Evolutionary conservation across 2,113 vertebrate species (phyloP), one percentile per base, ranked within the genome.

Genomic region (Euleptes europaea): DNA sequence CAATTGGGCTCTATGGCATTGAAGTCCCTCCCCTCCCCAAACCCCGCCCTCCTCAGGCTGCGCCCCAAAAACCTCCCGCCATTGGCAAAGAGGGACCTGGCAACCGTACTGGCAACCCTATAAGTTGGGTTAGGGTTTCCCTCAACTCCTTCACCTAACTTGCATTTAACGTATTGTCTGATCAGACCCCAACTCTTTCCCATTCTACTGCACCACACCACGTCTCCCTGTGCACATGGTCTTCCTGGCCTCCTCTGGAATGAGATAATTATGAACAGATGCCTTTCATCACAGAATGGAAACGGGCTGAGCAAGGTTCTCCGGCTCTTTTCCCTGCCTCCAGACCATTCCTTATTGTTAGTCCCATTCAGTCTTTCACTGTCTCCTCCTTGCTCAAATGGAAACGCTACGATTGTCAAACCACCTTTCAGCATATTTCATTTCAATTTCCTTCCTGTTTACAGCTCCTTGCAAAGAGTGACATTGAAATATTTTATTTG

Each of bases 401-500:
- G 74, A 57, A 85, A 70, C 28, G 28, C 77, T 72, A 31, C 66
- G 71, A 35, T 85, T 33, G 28, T 77, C 3, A 4, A 85, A 81
- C 81, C 5, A 2, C 2, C 78, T 90, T 89, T 84, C 38, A 13
- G 1, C 84, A 35, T 2, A 63, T 86, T 85, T 76, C 82, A 82
- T 33, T 81, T 77, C 49, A 60, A 90, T 87, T 88, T 84, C 79
- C 69, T 89, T 1, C 7, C 80, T 88, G 9, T 81, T 51, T 90
- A 78, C 44, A 86, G 84, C 21, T 87, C 21, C 65, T 91, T 72
- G 14, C 72, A 91, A 83, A 95, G 15, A 57, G 28, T 84, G 21
- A 84, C 81, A 57, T 54, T 47, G 26, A 91, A 92, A 42, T 91
- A 21, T 84, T 89, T 90, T 83, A 17, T 66, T 84, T 74, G 26